Conservation (phyloP, 2,797 vertebrate genomes). For the Mus spretus region DNA sequence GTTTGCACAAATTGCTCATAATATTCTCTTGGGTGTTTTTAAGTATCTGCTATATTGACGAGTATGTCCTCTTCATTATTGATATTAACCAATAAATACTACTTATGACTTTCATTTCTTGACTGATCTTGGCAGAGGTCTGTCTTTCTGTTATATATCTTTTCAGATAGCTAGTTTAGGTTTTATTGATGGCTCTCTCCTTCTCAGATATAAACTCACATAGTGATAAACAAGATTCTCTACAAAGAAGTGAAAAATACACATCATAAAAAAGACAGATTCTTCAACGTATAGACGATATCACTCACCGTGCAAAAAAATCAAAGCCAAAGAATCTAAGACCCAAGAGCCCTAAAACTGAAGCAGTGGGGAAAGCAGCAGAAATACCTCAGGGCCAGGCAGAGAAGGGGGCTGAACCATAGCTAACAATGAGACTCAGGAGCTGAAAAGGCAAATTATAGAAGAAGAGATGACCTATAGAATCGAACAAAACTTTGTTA, state of each 20-base stretch:
- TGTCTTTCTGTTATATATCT: neutral
- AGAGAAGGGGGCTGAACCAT: neutral
- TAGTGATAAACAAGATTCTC: neutral
- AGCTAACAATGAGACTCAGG: neutral
- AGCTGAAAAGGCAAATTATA: neutral
- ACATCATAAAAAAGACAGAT: neutral
- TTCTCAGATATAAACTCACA: neutral
- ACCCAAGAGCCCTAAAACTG: neutral
- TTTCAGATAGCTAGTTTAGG: conserved; percentile 49
- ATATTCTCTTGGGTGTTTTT: conserved; percentile 23
- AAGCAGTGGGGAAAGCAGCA: neutral
- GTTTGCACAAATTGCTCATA: neutral
- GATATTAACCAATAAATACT: conserved; percentile 45
- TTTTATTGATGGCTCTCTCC: conserved; percentile 10
- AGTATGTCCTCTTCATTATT: neutral
- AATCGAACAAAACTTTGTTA: neutral
- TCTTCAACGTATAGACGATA: neutral
- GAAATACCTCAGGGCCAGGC: neutral
- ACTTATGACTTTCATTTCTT: conserved; percentile 23
- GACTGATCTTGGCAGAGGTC: neutral
- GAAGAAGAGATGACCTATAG: neutral
- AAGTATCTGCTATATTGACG: conserved; percentile 49
- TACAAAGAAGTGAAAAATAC: neutral
- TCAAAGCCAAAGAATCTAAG: neutral
- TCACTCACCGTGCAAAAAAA: neutral